Percentiles rank a stretch among this genome's conserved stretches.
Evolutionary conservation across 2,797 vertebrate genomes (phyloP).

Genomic region (Tenualosa ilisha): DNA sequence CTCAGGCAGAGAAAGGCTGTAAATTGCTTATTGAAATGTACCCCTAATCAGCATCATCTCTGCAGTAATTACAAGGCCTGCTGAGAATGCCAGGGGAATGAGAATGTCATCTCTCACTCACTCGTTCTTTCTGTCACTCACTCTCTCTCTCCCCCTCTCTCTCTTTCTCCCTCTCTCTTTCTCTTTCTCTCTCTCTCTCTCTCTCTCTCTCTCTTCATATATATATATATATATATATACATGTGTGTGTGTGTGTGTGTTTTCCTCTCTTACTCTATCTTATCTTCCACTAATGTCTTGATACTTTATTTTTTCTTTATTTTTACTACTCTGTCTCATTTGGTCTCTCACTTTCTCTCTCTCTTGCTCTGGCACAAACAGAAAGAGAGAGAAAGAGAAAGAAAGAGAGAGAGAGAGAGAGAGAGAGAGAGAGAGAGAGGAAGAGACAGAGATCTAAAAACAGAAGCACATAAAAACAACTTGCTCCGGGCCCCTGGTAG

Average conservation of each 20-base stretch:
- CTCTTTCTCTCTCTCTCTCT: conserved; percentile 3
- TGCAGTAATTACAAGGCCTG: conserved; percentile 60
- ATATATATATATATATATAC: too few species aligned
- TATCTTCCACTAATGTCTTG: background rate
- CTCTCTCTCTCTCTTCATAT: background rate
- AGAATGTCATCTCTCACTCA: conserved; percentile 39
- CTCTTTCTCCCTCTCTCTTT: background rate
- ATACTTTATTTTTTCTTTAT: background rate
- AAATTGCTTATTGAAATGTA: conserved; percentile 62
- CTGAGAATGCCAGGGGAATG: conserved; percentile 54
- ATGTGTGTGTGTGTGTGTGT: background rate
- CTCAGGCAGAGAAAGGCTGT: conserved; percentile 45
- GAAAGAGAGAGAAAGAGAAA: background rate
- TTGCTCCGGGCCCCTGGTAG: background rate
- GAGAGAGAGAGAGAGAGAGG: background rate
- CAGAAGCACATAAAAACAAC: background rate
- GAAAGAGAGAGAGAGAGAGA: background rate
- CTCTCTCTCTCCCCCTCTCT: background rate
- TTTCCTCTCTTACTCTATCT: background rate
- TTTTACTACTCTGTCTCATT: background rate
- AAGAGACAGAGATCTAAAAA: background rate
- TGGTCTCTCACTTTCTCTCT: background rate
- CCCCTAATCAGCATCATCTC: conserved; percentile 59
- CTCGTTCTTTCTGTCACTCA: conserved; percentile 6
- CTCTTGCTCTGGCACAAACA: background rate